Evolutionary conservation across 1,140 invertebrate species (phyloP), one percentile per base, ranked within the genome.

Genomic region (Drosophila pruinosa): DNA sequence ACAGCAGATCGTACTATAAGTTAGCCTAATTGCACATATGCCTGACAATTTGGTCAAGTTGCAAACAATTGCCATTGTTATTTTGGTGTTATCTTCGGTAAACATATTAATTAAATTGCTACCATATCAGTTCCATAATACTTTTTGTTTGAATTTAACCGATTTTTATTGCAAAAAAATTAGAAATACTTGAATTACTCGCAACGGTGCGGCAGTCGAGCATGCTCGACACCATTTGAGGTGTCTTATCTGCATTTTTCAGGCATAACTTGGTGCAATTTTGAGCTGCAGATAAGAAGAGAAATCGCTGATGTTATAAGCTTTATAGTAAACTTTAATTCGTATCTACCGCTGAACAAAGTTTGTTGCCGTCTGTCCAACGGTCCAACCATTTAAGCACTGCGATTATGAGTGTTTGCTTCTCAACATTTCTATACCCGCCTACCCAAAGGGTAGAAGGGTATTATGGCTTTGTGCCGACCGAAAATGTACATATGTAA

Each of bases 1-100:
- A 41, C 38, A 41, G 12, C 31, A 36, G 50, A 53, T 53, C 31
- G 31, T 12, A n/a, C n/a, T n/a, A n/a, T n/a, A 34, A 34, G 31
- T 34, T 34, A 34, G 31, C 31, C 38, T 39, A 39, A 39, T 17
- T 39, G 38, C 38, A 12, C 31, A 12, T 28, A 28, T 28, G 26
- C 5, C 26, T 2, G 26, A 2, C 26, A 28, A 1, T 12, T 39
- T 39, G 4, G 15, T 17, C 38, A 39, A 39, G 38, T 39, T 17
- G 38, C 14, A 17, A 39, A 39, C 38, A 39, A 39, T 39, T 12
- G 15, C 38, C 12, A 39, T 15, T 15, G 38, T 39, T 39, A 6
- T 17, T 39, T 34, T 3, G 31, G 31, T 4, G 3, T 34, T 34
- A 34, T 34, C 31, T 34, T 34, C 5, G 5, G 31, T 34, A 34